These are phyloP conservation scores for Drymodes brunneopygia DNA, from an alignment of 2,113 vertebrate species.

Conservation along the genomic window DNA sequence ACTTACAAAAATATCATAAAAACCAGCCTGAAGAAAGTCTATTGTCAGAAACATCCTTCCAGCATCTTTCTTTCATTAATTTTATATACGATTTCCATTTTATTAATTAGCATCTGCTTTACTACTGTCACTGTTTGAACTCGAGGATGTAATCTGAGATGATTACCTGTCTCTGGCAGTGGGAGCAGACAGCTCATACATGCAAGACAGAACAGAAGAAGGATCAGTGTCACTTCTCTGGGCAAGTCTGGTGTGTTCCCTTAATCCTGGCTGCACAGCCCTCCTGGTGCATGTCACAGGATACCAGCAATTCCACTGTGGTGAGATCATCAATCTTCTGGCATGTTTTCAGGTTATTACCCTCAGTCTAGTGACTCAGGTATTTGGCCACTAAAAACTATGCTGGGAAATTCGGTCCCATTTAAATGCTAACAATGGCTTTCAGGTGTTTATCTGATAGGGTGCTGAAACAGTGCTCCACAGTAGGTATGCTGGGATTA, in stretches of 20 bases:
- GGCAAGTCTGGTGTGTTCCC: neutral
- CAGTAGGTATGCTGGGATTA: neutral
- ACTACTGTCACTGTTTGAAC: neutral
- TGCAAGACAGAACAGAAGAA: neutral
- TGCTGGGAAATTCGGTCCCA: neutral
- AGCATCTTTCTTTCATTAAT: neutral
- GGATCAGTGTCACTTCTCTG: neutral
- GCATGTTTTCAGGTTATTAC: neutral
- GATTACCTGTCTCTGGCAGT: neutral
- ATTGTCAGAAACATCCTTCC: neutral
- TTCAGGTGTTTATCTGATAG: neutral
- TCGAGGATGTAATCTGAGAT: neutral
- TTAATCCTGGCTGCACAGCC: neutral
- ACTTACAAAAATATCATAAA: neutral
- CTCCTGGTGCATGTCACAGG: neutral
- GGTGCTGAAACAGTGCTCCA: neutral
- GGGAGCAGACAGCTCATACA: neutral
- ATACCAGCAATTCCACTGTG: neutral
- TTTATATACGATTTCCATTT: neutral
- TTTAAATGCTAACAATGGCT: neutral
- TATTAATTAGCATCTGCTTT: conserved; percentile 6
- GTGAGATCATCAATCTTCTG: neutral
- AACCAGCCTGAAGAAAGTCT: neutral
- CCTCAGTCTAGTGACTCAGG: neutral
- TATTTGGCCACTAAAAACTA: neutral